Conservation (phyloP, 2,113 vertebrate genomes). For the Epinephelus fuscoguttatus region DNA sequence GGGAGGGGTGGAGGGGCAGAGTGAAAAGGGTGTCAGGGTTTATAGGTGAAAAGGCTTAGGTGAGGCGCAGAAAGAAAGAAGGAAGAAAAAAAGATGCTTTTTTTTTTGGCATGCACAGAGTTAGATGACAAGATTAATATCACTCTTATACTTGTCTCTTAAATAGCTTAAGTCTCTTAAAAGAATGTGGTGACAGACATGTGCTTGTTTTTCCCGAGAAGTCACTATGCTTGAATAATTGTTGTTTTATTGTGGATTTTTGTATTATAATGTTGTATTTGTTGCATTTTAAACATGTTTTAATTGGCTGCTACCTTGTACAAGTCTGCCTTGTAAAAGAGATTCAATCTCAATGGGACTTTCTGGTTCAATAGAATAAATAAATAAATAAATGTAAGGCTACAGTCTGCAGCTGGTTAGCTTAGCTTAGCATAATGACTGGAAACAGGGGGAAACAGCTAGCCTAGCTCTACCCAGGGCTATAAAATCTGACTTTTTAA, state of each 20-base stretch:
- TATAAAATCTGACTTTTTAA: neutral
- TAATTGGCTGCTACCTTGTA: no score
- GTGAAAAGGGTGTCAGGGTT: slow-evolving; percentile 20
- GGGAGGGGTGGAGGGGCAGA: slow-evolving; percentile 19
- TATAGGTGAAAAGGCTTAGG: slow-evolving; percentile 27
- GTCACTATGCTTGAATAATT: no score
- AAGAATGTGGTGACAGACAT: no score
- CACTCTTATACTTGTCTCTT: neutral
- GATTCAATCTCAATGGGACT: no score
- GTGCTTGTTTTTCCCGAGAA: no score
- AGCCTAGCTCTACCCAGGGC: neutral
- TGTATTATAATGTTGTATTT: no score
- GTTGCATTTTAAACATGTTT: no score
- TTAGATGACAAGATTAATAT: neutral
- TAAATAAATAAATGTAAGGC: neutral
- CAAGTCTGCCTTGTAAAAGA: no score
- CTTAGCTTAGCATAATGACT: neutral
- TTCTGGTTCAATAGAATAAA: no score
- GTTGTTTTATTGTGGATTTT: no score
- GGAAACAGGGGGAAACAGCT: neutral
- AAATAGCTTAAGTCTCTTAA: neutral
- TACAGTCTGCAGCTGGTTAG: slow-evolving; percentile 2
- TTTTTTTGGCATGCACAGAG: neutral
- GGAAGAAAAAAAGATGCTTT: neutral
- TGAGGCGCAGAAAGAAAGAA: slow-evolving; percentile 14